Percentiles rank a stretch among this genome's conserved stretches.
Evolutionary conservation across 1,140 invertebrate species (phyloP).

Genomic region (Leptestheria dahalacensis): DNA sequence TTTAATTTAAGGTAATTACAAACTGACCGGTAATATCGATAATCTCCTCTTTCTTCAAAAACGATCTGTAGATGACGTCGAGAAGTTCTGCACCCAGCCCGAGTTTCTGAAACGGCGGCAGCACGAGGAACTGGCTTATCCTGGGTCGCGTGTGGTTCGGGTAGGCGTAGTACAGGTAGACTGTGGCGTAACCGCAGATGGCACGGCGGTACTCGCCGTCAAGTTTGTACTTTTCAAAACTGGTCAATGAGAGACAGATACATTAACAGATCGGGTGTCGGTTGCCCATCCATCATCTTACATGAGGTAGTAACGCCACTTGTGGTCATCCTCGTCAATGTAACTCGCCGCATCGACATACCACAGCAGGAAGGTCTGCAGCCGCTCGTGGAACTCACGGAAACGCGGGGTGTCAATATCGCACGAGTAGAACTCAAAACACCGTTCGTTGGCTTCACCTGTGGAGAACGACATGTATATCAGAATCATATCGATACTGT

Average conservation of each 20-base stretch:
- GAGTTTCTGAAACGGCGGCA: conserved; percentile 74
- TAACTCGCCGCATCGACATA: conserved; percentile 87
- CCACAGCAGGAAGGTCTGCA: conserved; percentile 87
- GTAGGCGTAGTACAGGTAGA: conserved; percentile 92
- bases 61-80: conserved; percentile 61
- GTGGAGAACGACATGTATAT: background rate
- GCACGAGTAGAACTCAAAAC: conserved; percentile 65
- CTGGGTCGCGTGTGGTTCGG: conserved; percentile 68
- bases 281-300: conserved; percentile 35
- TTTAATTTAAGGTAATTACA: background rate
- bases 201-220: conserved; percentile 50
- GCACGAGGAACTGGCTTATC: conserved; percentile 76
- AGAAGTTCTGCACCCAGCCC: conserved; percentile 66
- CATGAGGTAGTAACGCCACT: conserved; percentile 84
- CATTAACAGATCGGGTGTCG: background rate
- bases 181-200: conserved; percentile 70
- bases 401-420: conserved; percentile 55
- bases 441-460: conserved; percentile 25
- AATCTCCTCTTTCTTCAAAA: conserved; percentile 47
- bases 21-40: conserved; percentile 69
- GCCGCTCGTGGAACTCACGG: conserved; percentile 55
- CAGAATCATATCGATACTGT: background rate
- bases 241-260: conserved; percentile 26
- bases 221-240: conserved; percentile 64
- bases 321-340: conserved; percentile 80